phyloP scores from a whole-genome alignment of 2,888 invertebrate species.

The Megamerina dolium region DNA sequence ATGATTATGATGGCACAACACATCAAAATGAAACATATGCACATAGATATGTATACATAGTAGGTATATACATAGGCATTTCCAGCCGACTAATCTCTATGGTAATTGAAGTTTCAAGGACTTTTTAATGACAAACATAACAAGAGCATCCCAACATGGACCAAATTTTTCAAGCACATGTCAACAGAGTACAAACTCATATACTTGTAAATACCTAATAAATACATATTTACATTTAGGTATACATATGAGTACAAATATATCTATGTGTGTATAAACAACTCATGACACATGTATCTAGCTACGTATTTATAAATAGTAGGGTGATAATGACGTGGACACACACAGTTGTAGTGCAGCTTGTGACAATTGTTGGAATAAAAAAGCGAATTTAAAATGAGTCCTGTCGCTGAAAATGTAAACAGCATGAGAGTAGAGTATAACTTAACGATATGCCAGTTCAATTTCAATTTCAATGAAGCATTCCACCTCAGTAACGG shows the following conservation, averaged over 20 bases:
- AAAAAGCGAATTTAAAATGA: no score
- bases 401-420: no score
- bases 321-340: not conserved
- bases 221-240: not conserved
- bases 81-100: no score
- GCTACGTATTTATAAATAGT: not conserved
- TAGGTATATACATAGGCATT: no score
- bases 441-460: no score
- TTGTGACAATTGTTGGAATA: no score
- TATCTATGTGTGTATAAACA: not conserved
- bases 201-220: not conserved
- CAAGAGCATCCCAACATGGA: not conserved
- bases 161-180: not conserved
- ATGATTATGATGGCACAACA: no score
- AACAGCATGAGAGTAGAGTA: no score
- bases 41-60: no score
- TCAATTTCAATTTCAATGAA: no score
- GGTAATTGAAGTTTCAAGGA: slow-evolving; percentile 16
- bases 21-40: no score
- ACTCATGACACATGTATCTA: not conserved
- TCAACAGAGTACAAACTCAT: not conserved
- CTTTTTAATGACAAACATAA: slow-evolving; percentile 14
- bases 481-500: no score
- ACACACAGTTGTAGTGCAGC: not conserved
- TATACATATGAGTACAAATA: not conserved